A percentile compares a stretch with the other conserved stretches of the same genome.
Evolutionary conservation across 1,140 invertebrate genomes (phyloP).

Genomic region (Triops longicaudatus): DNA sequence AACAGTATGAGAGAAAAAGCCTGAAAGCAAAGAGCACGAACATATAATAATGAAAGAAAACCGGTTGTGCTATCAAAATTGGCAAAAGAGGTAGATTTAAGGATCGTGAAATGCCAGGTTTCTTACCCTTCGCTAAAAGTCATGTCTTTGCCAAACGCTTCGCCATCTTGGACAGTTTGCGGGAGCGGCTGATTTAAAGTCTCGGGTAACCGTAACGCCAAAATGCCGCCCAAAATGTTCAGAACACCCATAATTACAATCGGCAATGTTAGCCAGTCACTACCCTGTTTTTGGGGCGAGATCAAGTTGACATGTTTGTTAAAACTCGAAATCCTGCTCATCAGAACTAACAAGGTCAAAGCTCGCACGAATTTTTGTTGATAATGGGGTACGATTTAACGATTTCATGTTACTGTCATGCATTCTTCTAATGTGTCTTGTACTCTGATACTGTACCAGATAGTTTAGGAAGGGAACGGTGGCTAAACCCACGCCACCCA

Average conservation of each 20-base stretch:
- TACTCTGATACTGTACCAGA: conserved; percentile 46
- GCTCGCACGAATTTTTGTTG: not conserved
- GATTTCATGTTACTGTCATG: not conserved
- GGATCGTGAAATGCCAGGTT: not conserved
- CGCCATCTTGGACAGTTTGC: conserved; percentile 75
- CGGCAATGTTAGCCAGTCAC: conserved; percentile 47
- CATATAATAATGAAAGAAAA: not conserved
- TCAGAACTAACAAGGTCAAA: not conserved
- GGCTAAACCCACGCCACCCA: conserved; percentile 61
- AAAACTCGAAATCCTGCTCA: not conserved
- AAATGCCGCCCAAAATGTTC: conserved; percentile 65
- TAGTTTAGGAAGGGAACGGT: conserved; percentile 70
- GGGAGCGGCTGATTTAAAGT: conserved; percentile 74
- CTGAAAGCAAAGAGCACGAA: not conserved
- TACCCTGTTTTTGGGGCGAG: conserved; percentile 26
- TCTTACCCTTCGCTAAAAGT: conserved; percentile 6
- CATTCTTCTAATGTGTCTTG: not conserved
- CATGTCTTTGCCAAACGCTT: conserved; percentile 55
- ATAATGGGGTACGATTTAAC: not conserved
- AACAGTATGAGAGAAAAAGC: not conserved
- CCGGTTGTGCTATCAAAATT: not conserved
- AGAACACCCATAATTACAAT: conserved; percentile 75
- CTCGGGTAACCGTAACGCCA: conserved; percentile 75
- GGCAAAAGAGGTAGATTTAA: not conserved
- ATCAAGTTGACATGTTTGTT: not conserved